Conservation (phyloP, 2,113 vertebrate genomes). For the Phrynosoma blainvillii region DNA sequence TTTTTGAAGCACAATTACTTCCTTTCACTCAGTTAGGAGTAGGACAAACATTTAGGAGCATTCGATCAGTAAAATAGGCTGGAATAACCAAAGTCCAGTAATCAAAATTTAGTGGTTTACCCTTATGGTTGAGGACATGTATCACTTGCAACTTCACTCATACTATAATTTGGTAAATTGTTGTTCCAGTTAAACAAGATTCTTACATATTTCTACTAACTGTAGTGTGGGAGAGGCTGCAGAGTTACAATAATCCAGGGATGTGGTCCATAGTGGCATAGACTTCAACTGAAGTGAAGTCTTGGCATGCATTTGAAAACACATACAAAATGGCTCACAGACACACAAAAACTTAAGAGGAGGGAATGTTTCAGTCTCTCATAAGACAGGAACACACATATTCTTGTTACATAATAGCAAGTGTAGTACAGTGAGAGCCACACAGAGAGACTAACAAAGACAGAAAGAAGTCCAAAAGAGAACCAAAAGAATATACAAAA, state of each 20-base stretch:
- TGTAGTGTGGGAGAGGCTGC: neutral
- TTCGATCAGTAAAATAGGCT: neutral
- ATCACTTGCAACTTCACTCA: too few relatives aligned
- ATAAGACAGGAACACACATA: neutral
- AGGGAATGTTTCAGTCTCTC: neutral
- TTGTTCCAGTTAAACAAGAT: neutral
- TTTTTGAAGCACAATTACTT: neutral
- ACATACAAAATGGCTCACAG: neutral
- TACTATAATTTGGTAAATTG: too few relatives aligned
- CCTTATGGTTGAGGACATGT: neutral
- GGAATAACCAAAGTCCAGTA: neutral
- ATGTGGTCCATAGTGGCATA: neutral
- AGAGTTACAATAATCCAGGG: neutral
- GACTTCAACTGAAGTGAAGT: neutral
- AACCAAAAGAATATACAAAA: neutral
- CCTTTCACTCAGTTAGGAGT: constrained; percentile 32
- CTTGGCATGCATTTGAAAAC: neutral
- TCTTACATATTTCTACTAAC: neutral
- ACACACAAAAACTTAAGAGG: neutral
- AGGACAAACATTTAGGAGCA: constrained; percentile 35
- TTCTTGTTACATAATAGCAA: too few relatives aligned
- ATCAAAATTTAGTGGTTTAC: neutral
- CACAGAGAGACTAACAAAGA: neutral
- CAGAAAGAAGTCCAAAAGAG: neutral
- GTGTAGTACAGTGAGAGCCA: neutral